Evolutionary conservation across 1,140 invertebrate species (phyloP), one percentile per base, ranked within the genome.

Genomic region (Anagrus nilaparvatae): DNA sequence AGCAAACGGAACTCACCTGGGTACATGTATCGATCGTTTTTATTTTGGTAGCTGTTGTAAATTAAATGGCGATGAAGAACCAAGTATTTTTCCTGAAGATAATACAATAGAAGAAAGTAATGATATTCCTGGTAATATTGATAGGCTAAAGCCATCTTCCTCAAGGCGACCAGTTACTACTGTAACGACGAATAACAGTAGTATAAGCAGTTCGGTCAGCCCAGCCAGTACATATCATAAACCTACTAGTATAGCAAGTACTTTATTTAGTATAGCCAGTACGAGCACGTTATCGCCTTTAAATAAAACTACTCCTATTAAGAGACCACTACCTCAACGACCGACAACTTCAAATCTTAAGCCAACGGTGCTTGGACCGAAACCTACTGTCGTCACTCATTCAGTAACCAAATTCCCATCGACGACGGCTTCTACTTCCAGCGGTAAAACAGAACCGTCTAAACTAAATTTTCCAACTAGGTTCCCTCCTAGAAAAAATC

Each of bases 21-120:
- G 87, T 35, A 90, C 86, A 4, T 94, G 90, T 59, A 87, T 90
- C 57, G 88, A 94, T 64, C 77, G 86, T 34, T 92, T 91, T 63
- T 91, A 90, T 63, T 90, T 91, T 55, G 87, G 87, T 29, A 90
- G 84, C 21, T 93, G 90, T 55, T 94, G 90, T 64, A 83, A 82
- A 51, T 70, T 84, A 29, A n/a, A n/a, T n/a, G n/a, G n/a, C n/a
- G 66, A 60, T 54, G 51, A 67, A 50, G 54, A 70, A 53, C 50
- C 67, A 4, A 44, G 37, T 14, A 44, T 60, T 5, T 62, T 57
- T n/a, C 59, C 61, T 1, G 71, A 76, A 46, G 70, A 69, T 33
- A 65, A 67, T 33, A 54, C 54, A 1, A 67, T 67, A 25, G 60
- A 69, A 25, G 65, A 67, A 31, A 67, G 59, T 40, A 67, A 64